Evolutionary conservation across 2,888 invertebrate species (phyloP).

Genomic region (Dicranocentrus wangi): DNA sequence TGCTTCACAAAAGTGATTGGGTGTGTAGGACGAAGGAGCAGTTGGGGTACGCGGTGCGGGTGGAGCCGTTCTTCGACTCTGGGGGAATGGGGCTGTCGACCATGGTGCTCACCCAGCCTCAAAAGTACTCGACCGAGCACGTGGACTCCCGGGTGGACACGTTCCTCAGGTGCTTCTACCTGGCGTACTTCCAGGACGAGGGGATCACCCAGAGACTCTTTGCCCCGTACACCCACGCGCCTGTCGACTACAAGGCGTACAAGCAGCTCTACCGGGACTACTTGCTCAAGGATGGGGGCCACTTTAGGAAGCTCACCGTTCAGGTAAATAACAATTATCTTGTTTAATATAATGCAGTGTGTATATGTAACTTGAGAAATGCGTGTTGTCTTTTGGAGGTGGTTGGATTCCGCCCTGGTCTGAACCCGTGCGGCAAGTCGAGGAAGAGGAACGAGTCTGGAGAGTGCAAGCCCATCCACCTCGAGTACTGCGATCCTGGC

Average conservation of each 20-base stretch:
- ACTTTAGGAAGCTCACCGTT: constrained; percentile 22
- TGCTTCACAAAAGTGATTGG: not conserved
- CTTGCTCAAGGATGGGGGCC: not conserved
- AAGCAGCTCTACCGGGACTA: not conserved
- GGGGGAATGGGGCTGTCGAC: not conserved
- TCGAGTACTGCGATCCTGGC: not conserved
- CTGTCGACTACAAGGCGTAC: not conserved
- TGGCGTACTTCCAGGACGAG: not conserved
- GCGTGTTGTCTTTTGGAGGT: no score
- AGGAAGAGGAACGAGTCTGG: not conserved
- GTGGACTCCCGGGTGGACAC: constrained; percentile 15
- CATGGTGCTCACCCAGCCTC: constrained; percentile 16
- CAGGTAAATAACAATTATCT: constrained; percentile 3
- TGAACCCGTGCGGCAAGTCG: not conserved
- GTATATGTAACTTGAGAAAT: not conserved
- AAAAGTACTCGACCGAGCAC: not conserved
- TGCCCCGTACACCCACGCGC: not conserved
- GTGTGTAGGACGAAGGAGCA: constrained; percentile 27
- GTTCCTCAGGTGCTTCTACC: constrained; percentile 13
- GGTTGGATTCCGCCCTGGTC: not conserved
- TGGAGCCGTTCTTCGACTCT: not conserved
- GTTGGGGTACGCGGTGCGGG: constrained; percentile 14
- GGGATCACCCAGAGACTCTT: not conserved
- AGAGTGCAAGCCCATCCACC: not conserved
- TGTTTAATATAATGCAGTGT: no score